phyloP scores from a whole-genome alignment of 2,797 vertebrate species.

The Steatocranus sp. region DNA sequence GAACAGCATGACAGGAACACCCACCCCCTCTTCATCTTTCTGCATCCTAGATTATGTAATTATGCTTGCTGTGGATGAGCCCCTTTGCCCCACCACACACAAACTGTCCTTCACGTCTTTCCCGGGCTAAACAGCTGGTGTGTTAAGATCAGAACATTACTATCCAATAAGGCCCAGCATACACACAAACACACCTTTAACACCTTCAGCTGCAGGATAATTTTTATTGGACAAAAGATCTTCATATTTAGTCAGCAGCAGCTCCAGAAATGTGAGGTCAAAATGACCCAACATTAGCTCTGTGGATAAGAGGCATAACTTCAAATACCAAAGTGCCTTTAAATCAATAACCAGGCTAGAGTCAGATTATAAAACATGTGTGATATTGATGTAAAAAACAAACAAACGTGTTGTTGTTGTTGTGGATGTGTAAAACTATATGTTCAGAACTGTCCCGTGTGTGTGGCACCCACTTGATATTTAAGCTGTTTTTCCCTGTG shows the following conservation, averaged over 20 bases:
- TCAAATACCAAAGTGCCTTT: background rate
- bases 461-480: background rate
- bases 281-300: background rate
- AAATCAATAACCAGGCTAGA: background rate
- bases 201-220: background rate
- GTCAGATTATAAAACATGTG: background rate
- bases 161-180: background rate
- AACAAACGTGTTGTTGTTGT: background rate
- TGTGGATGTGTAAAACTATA: background rate
- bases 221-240: background rate
- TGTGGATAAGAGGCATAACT: background rate
- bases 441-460: background rate
- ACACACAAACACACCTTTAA: background rate
- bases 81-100: background rate
- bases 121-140: background rate
- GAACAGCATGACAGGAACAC: slow-evolving; percentile 13
- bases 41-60: slow-evolving; percentile 59
- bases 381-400: background rate
- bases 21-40: background rate
- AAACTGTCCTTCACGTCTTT: background rate
- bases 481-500: background rate
- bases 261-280: background rate
- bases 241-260: background rate
- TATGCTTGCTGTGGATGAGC: slow-evolving; percentile 4
- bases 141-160: background rate